Percentiles rank a stretch among this genome's conserved stretches.
Evolutionary conservation across 30 jellyfish, hydroid and myxozoan genomes (phyloP).

Genomic region (Aurelia aurita complex sp. Pacific): DNA sequence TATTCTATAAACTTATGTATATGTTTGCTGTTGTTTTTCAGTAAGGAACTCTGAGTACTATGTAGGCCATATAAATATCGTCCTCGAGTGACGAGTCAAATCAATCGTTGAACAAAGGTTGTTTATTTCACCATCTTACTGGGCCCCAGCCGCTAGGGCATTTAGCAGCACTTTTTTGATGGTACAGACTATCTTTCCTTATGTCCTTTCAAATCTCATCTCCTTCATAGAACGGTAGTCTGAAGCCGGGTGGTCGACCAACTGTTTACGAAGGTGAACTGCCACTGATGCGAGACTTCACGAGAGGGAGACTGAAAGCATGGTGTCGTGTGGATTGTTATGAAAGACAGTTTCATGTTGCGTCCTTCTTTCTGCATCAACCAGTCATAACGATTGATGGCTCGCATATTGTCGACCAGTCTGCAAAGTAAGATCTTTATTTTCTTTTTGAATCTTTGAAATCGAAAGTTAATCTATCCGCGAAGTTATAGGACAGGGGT

Average conservation of each 20-base stretch:
- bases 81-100: too few relatives aligned
- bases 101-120: too few relatives aligned
- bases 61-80: too few relatives aligned
- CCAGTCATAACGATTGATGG: conserved; percentile 91
- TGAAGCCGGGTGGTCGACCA: conserved; percentile 6
- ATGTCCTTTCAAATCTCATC: background rate
- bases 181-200: background rate
- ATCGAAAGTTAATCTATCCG: background rate
- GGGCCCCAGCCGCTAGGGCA: background rate
- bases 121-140: too few relatives aligned
- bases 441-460: background rate
- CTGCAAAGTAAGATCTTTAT: conserved; percentile 54
- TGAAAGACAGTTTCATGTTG: conserved; percentile 94
- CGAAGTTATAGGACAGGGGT: too few relatives aligned
- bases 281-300: conserved; percentile 76
- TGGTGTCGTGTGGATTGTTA: conserved; percentile 97
- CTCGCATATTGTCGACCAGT: conserved; percentile 50
- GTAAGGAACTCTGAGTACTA: too few relatives aligned
- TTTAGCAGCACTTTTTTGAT: background rate
- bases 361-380: conserved; percentile 86
- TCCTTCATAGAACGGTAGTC: conserved; percentile 29
- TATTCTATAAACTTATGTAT: too few relatives aligned
- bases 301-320: conserved; percentile 72
- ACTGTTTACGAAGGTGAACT: conserved; percentile 35
- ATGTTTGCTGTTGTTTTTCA: too few relatives aligned